Conservation (phyloP, 2,888 invertebrate genomes). For the Heliconius ismenius region DNA sequence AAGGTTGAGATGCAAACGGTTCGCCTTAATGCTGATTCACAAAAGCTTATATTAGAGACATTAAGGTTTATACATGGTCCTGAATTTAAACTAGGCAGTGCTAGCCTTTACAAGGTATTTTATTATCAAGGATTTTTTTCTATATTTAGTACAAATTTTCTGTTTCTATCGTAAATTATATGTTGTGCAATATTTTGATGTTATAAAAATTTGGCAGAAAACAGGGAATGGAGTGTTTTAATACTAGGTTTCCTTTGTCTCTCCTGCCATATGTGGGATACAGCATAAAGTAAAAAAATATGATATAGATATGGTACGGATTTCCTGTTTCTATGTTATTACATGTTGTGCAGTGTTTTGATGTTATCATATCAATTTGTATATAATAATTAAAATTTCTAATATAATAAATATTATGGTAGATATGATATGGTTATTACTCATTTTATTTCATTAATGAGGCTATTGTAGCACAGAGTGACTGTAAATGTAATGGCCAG, state of each 20-base stretch:
- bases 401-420: too few species aligned
- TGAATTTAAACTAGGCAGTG: constrained; percentile 82
- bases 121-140: too few species aligned
- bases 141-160: neutral
- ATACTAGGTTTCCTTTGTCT: too few species aligned
- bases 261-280: too few species aligned
- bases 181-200: constrained; percentile 11
- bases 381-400: too few species aligned
- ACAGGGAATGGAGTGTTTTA: too few species aligned
- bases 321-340: neutral
- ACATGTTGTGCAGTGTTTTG: constrained; percentile 2
- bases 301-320: too few species aligned
- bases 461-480: neutral
- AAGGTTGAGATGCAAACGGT: constrained; percentile 90
- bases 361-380: neutral
- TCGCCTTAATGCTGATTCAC: constrained; percentile 85
- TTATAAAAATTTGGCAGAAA: neutral
- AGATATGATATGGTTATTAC: neutral
- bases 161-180: neutral
- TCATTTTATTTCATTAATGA: neutral
- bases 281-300: too few species aligned
- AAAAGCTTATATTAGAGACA: constrained; percentile 88
- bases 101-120: constrained; percentile 80
- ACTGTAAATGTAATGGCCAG: neutral
- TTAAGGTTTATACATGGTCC: constrained; percentile 88